A percentile compares a stretch with the other conserved stretches of the same genome.
Evolutionary conservation across 2,888 invertebrate genomes (phyloP).

Genomic region (Neoscelio sp.): DNA sequence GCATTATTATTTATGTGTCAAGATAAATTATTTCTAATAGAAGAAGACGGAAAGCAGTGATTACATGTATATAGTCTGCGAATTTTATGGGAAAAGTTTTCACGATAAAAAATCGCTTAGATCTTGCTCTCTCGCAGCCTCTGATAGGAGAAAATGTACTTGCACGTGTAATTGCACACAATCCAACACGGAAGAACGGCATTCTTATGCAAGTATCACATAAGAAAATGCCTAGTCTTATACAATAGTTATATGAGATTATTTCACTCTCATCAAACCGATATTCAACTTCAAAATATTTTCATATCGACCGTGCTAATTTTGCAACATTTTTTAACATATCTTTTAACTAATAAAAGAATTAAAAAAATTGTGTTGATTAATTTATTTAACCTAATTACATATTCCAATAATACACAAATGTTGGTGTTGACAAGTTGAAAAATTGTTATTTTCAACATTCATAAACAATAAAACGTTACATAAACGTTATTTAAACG

Average conservation of each 20-base stretch:
- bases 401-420: too few relatives aligned
- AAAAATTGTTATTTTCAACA: too few relatives aligned
- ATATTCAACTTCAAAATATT: constrained; percentile 15
- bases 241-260: constrained; percentile 70
- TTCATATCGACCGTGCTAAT: too few relatives aligned
- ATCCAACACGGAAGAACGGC: constrained; percentile 72
- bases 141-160: constrained; percentile 59
- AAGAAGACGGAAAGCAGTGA: constrained; percentile 5
- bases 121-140: constrained; percentile 50
- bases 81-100: constrained; percentile 25
- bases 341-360: constrained; percentile 6
- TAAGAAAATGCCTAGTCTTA: constrained; percentile 69
- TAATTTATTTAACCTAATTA: too few relatives aligned
- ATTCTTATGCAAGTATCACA: constrained; percentile 70
- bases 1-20: too few relatives aligned
- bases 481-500: too few relatives aligned
- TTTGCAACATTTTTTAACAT: neutral
- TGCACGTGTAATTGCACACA: constrained; percentile 58
- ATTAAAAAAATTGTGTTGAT: too few relatives aligned
- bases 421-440: too few relatives aligned
- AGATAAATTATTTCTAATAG: neutral
- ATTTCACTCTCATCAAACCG: constrained; percentile 59
- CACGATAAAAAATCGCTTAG: constrained; percentile 39
- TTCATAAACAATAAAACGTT: too few relatives aligned
- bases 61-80: constrained; percentile 17